Percentiles rank a stretch among this genome's conserved stretches.
Conservation (phyloP, 2,113 vertebrate species). For the Albula goreensis region DNA sequence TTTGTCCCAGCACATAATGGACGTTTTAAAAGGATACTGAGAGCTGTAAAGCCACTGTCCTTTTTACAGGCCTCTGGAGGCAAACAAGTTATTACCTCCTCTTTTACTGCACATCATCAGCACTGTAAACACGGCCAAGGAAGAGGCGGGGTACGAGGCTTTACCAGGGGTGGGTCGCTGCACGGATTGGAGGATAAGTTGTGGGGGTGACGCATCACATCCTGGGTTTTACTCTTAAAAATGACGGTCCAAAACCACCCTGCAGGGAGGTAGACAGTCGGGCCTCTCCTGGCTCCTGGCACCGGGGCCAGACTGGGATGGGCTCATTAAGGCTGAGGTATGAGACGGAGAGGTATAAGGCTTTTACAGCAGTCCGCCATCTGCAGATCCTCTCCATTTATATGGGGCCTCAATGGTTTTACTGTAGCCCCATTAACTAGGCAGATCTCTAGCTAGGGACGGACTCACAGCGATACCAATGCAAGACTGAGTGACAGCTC, state of each 20-base stretch:
- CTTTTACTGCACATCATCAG: slow-evolving; percentile 42
- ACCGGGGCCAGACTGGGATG: too few species aligned
- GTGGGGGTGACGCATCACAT: neutral
- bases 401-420: neutral
- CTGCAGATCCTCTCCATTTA: neutral
- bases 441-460: neutral
- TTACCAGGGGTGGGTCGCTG: neutral
- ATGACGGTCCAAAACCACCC: too few species aligned
- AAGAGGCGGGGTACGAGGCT: neutral
- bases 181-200: neutral
- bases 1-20: slow-evolving; percentile 49
- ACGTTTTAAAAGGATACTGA: slow-evolving; percentile 61
- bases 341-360: too few species aligned
- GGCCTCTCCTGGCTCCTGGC: too few species aligned
- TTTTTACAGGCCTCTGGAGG: slow-evolving; percentile 63
- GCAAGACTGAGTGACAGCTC: slow-evolving; percentile 22
- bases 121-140: neutral
- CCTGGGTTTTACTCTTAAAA: too few species aligned
- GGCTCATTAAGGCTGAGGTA: too few species aligned
- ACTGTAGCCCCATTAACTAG: neutral
- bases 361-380: too few species aligned
- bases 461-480: neutral
- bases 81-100: slow-evolving; percentile 48
- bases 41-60: slow-evolving; percentile 69
- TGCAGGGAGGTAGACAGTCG: too few species aligned